These are phyloP conservation scores for Pseudeuparius sepicola DNA, from an alignment of 2,888 invertebrate genomes.

Conservation along the genomic window DNA sequence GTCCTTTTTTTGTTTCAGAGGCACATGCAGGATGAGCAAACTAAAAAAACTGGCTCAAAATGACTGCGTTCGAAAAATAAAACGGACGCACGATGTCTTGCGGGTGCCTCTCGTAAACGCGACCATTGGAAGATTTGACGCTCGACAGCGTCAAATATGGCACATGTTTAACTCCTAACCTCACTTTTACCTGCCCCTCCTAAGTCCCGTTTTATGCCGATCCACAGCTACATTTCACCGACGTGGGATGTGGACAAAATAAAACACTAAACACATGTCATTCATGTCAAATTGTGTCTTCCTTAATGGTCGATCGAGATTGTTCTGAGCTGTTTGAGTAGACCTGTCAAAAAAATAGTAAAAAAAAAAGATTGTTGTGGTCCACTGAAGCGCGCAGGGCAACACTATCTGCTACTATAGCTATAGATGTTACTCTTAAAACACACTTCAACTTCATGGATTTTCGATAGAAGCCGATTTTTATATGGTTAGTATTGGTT, in stretches of 20 bases:
- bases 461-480: constrained; percentile 32
- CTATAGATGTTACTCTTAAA: constrained; percentile 24
- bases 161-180: too few species aligned
- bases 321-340: constrained; percentile 28
- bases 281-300: too few species aligned
- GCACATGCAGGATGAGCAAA: constrained; percentile 74
- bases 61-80: constrained; percentile 31
- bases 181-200: too few species aligned
- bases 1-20: constrained; percentile 64
- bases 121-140: constrained; percentile 39
- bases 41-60: too few species aligned
- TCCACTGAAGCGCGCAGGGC: constrained; percentile 35
- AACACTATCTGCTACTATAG: constrained; percentile 33
- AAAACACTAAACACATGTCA: too few species aligned
- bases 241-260: too few species aligned
- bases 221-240: too few species aligned
- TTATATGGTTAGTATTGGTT: constrained; percentile 31
- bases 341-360: too few species aligned
- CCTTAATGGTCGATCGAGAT: too few species aligned
- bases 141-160: constrained; percentile 11
- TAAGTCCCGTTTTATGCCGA: too few species aligned
- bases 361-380: too few species aligned
- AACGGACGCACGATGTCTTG: constrained; percentile 36
- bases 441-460: constrained; percentile 30
- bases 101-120: constrained; percentile 37